phyloP scores from a whole-genome alignment of 2,888 invertebrate species.

The Hydrotaea diabolus region DNA sequence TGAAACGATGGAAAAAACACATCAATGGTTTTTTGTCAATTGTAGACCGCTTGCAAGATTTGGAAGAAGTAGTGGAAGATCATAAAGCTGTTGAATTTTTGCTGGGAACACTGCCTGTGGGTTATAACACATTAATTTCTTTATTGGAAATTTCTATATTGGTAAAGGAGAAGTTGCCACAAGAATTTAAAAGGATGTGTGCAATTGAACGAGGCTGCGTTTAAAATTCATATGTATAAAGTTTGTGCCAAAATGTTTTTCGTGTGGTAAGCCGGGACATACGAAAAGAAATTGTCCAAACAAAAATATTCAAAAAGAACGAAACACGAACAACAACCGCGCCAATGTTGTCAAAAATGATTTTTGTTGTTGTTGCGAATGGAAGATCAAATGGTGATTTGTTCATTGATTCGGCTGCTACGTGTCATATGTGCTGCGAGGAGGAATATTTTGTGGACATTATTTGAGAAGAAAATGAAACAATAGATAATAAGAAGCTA shows the following conservation, averaged over 20 bases:
- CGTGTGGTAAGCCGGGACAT: constrained; percentile 1
- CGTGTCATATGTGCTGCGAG: constrained; percentile 45
- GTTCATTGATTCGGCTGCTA: constrained; percentile 55
- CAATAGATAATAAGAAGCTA: no score
- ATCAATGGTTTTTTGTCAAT: constrained; percentile 38
- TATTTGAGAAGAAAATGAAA: constrained; percentile 8
- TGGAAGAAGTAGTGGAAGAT: constrained; percentile 34
- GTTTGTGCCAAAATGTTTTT: constrained; percentile 11
- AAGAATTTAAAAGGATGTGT: neutral
- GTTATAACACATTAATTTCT: constrained; percentile 39
- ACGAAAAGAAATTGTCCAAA: neutral
- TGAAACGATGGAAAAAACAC: constrained; percentile 29
- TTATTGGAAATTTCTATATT: constrained; percentile 35
- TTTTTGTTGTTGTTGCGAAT: constrained; percentile 10
- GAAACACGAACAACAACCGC: neutral
- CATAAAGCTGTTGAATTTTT: constrained; percentile 47
- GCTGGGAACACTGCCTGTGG: constrained; percentile 43
- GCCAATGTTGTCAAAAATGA: neutral
- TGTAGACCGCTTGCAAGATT: constrained; percentile 42
- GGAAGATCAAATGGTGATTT: constrained; percentile 19
- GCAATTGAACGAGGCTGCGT: neutral
- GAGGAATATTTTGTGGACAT: constrained; percentile 39
- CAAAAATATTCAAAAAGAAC: neutral
- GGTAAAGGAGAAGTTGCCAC: neutral
- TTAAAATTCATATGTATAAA: neutral